Base-by-base conservation (phyloP, 2,113 vertebrate species). In the Halcyon malimbica region DNA sequence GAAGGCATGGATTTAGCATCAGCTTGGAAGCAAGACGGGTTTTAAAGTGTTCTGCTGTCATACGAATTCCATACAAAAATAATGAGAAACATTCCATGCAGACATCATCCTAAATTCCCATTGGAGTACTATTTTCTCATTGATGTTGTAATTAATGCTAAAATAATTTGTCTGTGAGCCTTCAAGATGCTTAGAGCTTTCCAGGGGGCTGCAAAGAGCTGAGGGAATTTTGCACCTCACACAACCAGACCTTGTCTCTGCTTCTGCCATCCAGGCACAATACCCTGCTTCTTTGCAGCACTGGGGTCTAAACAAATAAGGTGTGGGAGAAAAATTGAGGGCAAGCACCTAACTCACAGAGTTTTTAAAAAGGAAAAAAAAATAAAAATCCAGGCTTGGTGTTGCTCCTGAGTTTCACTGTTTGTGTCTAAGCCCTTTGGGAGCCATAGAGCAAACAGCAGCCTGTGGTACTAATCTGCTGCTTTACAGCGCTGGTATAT, bases 81-180 rank as follows among this genome's bases (percentile, higher is more conserved):
- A 96, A 95, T 80, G 92, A 95, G 92, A 87, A 90, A 74, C 65
- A 59, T 77, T 94, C 60, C 60, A 71, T 31, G 39, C 75, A 89
- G 64, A 44, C 31, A 94, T 80, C 82, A 76, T 95, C 71, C 84
- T 94, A 50, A 87, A 94, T 91, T 94, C 91, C 87, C 87, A 83
- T 71, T 93, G 84, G 92, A 81, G 89, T 81, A 82, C 85, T 93
- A 24, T 95, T 97, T 96, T 86, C 78, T 94, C 93, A 92, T 87
- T 95, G 93, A 83, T 96, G 87, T 95, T 90, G 87, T 94, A 95
- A 95, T 96, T 97, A 90, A 96, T 92, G 92, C 95, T 96, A 83
- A 83, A 94, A 94, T 84, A 95, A 94, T 93, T 88, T 94, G 69
- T 84, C 53, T 89, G 31, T 56, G 77, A 87, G 87, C 81, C 54